phyloP scores from a whole-genome alignment of 2,888 invertebrate genomes.

The Alitta virens region DNA sequence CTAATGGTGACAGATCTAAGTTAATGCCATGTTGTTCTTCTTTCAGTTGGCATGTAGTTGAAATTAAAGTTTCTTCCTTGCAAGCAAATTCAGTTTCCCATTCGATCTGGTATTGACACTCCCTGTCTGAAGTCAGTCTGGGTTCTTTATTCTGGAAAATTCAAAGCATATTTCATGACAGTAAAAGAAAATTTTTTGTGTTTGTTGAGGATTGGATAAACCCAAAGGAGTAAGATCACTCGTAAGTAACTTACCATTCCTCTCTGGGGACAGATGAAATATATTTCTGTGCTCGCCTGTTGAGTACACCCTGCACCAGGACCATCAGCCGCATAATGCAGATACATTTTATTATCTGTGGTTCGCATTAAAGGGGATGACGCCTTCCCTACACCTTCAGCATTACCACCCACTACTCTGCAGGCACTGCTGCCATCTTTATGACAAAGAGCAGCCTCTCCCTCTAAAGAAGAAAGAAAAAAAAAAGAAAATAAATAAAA shows the following conservation, averaged over 20 bases:
- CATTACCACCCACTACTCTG: not conserved
- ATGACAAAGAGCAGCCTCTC: not conserved
- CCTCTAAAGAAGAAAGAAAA: not conserved
- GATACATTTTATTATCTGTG: conserved; percentile 2
- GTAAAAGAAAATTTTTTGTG: not conserved
- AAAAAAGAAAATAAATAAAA: too few species aligned
- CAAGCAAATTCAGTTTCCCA: conserved; percentile 56
- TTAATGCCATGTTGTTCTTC: conserved; percentile 44
- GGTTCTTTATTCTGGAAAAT: conserved; percentile 40
- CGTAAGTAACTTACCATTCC: conserved; percentile 35
- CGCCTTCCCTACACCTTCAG: not conserved
- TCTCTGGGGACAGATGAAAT: conserved; percentile 42
- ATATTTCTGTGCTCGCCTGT: conserved; percentile 37
- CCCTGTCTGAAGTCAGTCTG: conserved; percentile 32
- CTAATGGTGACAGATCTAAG: conserved; percentile 45
- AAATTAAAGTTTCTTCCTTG: conserved; percentile 37
- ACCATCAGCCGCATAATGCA: not conserved
- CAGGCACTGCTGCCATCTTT: conserved; percentile 1
- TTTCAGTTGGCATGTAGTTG: conserved; percentile 40
- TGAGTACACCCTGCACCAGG: conserved; percentile 31
- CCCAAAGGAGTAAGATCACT: too few species aligned
- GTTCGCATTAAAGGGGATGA: not conserved
- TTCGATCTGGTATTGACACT: conserved; percentile 46
- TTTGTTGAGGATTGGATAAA: not conserved
- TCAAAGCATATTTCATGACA: not conserved